A percentile compares a stretch with the other conserved stretches of the same genome.
Conservation (phyloP, 2,113 vertebrate species). For the Phalacrocorax pelagicus region DNA sequence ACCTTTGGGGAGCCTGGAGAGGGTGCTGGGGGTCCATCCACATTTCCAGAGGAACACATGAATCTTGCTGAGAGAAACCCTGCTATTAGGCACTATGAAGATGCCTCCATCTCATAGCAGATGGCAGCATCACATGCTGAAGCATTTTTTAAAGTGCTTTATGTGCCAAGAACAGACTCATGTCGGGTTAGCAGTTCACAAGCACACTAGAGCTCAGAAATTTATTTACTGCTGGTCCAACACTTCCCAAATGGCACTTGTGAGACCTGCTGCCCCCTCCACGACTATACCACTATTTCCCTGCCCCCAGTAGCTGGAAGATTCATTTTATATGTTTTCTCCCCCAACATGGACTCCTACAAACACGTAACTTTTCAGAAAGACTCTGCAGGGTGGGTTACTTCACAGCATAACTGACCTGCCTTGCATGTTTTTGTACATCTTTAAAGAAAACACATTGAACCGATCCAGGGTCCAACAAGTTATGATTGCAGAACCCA, state of each 20-base stretch:
- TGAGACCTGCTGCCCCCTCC: neutral
- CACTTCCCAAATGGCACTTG: neutral
- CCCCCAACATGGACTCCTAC: neutral
- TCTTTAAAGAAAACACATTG: neutral
- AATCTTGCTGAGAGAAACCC: neutral
- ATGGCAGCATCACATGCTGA: neutral
- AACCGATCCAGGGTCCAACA: neutral
- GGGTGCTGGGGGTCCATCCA: neutral
- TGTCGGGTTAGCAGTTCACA: neutral
- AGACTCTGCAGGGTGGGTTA: neutral
- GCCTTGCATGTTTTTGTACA: neutral
- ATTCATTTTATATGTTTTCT: neutral
- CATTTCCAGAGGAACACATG: neutral
- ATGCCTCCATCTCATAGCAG: neutral
- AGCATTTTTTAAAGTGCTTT: neutral
- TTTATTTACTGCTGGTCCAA: neutral
- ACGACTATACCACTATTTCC: neutral
- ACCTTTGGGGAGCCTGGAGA: neutral
- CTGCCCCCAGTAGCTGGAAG: neutral
- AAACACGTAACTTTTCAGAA: neutral
- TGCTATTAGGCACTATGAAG: neutral
- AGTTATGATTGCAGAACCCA: neutral
- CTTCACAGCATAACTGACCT: neutral
- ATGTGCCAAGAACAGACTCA: neutral
- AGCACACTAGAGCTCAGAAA: neutral